Conservation (phyloP, 2,797 vertebrate species). For the Clarias fuscus region DNA sequence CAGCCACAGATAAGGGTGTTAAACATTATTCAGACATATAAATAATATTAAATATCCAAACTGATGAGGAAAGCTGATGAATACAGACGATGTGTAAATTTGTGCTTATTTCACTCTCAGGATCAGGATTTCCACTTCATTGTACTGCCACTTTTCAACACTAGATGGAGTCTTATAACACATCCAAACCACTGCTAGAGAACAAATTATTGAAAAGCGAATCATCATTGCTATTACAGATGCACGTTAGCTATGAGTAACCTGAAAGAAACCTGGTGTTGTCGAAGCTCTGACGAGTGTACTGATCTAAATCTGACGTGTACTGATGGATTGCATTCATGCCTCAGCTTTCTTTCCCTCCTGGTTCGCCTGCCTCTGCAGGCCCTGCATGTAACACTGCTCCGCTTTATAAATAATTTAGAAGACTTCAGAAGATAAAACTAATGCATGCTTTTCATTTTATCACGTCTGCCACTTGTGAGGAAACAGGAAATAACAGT, state of each 20-base stretch:
- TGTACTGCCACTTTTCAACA: constrained; percentile 9
- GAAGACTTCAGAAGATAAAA: not conserved
- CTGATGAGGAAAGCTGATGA: not conserved
- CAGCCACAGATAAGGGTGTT: not conserved
- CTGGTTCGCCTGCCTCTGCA: constrained; percentile 30
- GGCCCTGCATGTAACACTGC: constrained; percentile 38
- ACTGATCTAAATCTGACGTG: constrained; percentile 5
- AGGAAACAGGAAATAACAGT: constrained; percentile 21
- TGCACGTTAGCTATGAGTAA: not conserved
- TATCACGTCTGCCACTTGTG: constrained; percentile 8
- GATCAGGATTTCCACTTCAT: not conserved
- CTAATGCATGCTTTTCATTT: not conserved
- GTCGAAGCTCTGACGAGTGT: not conserved
- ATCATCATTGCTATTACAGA: not conserved
- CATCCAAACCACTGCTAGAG: not conserved
- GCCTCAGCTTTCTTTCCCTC: constrained; percentile 17
- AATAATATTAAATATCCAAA: not conserved
- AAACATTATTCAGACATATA: not conserved
- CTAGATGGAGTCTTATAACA: constrained; percentile 11
- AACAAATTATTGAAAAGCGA: not conserved
- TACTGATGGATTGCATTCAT: constrained; percentile 17
- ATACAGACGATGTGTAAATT: not conserved
- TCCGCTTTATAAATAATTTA: constrained; percentile 39
- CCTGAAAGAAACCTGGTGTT: not conserved
- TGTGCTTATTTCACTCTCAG: not conserved